Evolutionary conservation across 2,113 vertebrate genomes (phyloP).

Genomic region (Platycercus adscitus): DNA sequence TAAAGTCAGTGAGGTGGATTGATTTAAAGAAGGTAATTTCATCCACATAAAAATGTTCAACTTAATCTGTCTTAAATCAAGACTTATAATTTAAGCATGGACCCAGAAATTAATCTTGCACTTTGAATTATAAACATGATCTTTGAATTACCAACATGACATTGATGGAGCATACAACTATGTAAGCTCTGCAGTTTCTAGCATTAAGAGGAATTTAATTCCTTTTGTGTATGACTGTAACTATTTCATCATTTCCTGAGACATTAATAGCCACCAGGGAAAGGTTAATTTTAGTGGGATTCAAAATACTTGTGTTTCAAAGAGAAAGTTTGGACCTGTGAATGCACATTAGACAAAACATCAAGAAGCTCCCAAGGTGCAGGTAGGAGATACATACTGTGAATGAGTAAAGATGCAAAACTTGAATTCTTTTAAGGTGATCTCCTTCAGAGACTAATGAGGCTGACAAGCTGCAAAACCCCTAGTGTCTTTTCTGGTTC

Average conservation of each 20-base stretch:
- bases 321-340: not conserved
- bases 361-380: not conserved
- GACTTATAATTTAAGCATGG: not conserved
- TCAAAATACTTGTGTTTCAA: not conserved
- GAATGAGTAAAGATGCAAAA: not conserved
- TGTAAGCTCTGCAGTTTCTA: not conserved
- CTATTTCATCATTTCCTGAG: not conserved
- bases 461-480: not conserved
- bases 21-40: not conserved
- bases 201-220: not conserved
- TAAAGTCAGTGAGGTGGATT: not conserved
- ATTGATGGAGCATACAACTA: not conserved
- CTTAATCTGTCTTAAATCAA: not conserved
- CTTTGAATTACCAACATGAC: not conserved
- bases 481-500: not conserved
- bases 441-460: not conserved
- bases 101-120: not conserved
- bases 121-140: not conserved
- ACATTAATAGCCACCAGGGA: not conserved
- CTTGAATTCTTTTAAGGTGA: not conserved
- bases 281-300: not conserved
- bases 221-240: not conserved
- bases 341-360: not conserved
- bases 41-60: not conserved
- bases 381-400: not conserved